Percentiles rank a stretch among this genome's conserved stretches.
These are phyloP conservation scores for Drosophila nigromelanica DNA, from an alignment of 1,140 invertebrate genomes.

Conservation along the genomic window DNA sequence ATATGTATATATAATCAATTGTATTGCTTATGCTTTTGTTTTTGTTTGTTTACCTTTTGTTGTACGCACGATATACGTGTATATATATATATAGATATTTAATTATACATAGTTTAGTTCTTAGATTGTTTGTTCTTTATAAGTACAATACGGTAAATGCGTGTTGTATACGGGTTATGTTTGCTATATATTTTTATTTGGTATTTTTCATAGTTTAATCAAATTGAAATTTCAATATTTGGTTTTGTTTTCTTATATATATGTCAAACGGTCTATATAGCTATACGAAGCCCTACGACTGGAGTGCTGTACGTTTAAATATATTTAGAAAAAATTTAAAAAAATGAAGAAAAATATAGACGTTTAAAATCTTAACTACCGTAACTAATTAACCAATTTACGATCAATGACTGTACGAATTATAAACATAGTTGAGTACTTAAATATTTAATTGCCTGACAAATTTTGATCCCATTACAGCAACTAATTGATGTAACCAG, in stretches of 20 bases:
- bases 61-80: constrained; percentile 29
- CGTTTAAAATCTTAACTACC: constrained; percentile 7
- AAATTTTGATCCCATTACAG: constrained; percentile 67
- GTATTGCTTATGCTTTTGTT: constrained; percentile 25
- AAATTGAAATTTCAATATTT: constrained; percentile 31
- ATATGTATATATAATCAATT: constrained; percentile 26
- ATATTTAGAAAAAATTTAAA: neutral
- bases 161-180: constrained; percentile 28
- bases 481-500: constrained; percentile 28
- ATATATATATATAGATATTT: constrained; percentile 34
- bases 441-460: constrained; percentile 47
- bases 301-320: constrained; percentile 21
- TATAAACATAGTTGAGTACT: constrained; percentile 26
- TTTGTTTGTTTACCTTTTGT: constrained; percentile 40
- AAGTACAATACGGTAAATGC: constrained; percentile 18
- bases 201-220: constrained; percentile 15
- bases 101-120: constrained; percentile 26
- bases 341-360: neutral
- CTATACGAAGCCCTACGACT: constrained; percentile 13
- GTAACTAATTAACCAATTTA: neutral
- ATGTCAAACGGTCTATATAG: neutral
- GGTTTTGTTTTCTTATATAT: constrained; percentile 6
- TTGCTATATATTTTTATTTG: constrained; percentile 16
- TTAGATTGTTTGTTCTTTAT: constrained; percentile 24
- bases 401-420: neutral